Evolutionary conservation across 2,888 invertebrate species (phyloP), one percentile per base, ranked within the genome.

Genomic region (Hydriomena furcata): DNA sequence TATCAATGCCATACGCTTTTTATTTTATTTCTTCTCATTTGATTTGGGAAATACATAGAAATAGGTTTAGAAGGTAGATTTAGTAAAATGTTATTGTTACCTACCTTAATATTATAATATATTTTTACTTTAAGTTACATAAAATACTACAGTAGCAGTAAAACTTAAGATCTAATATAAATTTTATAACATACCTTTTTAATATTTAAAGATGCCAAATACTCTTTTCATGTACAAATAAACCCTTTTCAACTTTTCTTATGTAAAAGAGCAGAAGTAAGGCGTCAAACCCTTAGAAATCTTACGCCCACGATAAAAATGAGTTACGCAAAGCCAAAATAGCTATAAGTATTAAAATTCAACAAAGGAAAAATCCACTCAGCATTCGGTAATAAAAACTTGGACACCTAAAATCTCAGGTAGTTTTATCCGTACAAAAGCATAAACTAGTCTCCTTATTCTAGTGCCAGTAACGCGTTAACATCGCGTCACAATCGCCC

Each of bases 381-480:
- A n/a, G 35, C 12, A 41, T 41, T 37, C 31, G 35, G 48, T 46
- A 46, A 45, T 57, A 57, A 54, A 48, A 42, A 49, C 43, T 49
- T 24, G 12, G 44, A 21, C 50, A 44, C 36, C 43, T 49, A 31
- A 49, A 58, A 37, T 34, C 51, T 47, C 47, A 40, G 44, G 44
- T 31, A 25, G 35, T 35, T 17, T 38, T 32, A 28, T 30, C 28
- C 30, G 23, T 24, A 30, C 27, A 43, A 37, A 32, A 41, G 36
- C 17, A 12, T 36, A 32, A 28, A 48, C 53, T 38, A 32, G 17
- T 2, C 13, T 5, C 25, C 25, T 17, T 27, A 37, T 37, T 37
- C 17, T 2, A 8, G 6, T 12, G 10, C 17, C 17, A 3, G n/a
- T n/a, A n/a, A n/a, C n/a, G n/a, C n/a, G n/a, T n/a, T n/a, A n/a